Percentiles rank a stretch among this genome's conserved stretches.
Conservation (phyloP, 2,797 vertebrate species). For the Rhynchotus rufescens region DNA sequence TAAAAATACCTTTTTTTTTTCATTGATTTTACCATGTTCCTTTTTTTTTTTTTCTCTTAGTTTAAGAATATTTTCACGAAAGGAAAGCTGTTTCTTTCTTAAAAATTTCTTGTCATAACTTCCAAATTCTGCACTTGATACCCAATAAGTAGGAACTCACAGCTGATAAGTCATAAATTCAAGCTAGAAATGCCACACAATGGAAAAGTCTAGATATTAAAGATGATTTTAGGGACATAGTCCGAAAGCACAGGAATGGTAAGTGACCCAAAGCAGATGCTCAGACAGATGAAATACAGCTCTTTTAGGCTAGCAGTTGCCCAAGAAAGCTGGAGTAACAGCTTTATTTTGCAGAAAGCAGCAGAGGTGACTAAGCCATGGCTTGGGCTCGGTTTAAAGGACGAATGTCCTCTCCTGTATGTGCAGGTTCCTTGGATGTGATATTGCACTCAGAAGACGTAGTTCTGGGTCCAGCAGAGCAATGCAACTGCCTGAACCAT, state of each 20-base stretch:
- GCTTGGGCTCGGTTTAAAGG: neutral
- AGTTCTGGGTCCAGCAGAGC: neutral
- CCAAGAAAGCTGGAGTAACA: neutral
- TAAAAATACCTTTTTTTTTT: slow-evolving; percentile 2
- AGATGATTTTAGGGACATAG: neutral
- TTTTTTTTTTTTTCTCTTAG: neutral
- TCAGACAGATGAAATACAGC: neutral
- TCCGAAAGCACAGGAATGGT: neutral
- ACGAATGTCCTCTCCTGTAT: neutral
- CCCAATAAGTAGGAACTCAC: neutral
- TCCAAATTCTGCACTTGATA: neutral
- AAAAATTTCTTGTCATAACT: neutral
- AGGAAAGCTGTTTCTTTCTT: neutral
- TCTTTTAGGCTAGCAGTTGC: neutral
- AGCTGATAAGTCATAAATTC: neutral
- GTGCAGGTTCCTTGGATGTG: neutral
- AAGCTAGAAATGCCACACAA: neutral
- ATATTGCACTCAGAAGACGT: neutral
- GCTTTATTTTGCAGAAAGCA: neutral
- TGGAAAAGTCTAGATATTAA: neutral
- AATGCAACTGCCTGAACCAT: neutral
- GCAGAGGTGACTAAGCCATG: rapidly evolving
- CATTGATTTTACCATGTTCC: neutral
- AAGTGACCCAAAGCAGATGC: rapidly evolving
- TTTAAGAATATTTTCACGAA: neutral